Conservation (phyloP, 2,113 vertebrate species). For the Crotalus viridis region DNA sequence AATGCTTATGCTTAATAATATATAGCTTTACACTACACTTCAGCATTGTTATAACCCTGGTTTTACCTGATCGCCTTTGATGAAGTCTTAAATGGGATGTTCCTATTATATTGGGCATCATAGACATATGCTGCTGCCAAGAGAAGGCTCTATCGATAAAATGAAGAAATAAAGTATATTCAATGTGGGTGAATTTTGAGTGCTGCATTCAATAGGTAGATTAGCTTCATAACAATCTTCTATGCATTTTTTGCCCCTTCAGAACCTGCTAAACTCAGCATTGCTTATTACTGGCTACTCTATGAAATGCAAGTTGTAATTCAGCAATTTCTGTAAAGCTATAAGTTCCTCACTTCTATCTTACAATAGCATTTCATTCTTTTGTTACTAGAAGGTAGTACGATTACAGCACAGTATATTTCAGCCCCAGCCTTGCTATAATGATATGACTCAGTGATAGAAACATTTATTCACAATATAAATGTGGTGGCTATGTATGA, state of each 20-base stretch:
- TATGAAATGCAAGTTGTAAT: neutral
- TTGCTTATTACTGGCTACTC: neutral
- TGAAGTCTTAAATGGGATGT: slow-evolving; percentile 85
- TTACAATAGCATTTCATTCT: neutral
- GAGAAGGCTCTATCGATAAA: slow-evolving; percentile 72
- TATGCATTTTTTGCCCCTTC: neutral
- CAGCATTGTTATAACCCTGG: neutral
- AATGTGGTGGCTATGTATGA: neutral
- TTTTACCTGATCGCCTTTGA: slow-evolving; percentile 83
- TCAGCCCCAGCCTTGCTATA: neutral
- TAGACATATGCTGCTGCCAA: slow-evolving; percentile 88
- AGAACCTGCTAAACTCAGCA: neutral
- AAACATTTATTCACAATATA: neutral
- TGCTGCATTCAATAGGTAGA: neutral
- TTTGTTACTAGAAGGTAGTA: neutral
- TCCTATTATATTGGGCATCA: slow-evolving; percentile 91
- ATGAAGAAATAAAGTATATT: neutral
- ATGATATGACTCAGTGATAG: neutral
- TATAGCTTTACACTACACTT: accelerated
- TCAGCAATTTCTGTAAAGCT: neutral
- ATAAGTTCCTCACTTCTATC: neutral
- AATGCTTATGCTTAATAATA: neutral
- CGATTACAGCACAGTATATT: neutral
- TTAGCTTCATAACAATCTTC: neutral
- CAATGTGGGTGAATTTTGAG: neutral